phyloP scores from a whole-genome alignment of 1,140 invertebrate genomes.

The Pectinophora gossypiella region DNA sequence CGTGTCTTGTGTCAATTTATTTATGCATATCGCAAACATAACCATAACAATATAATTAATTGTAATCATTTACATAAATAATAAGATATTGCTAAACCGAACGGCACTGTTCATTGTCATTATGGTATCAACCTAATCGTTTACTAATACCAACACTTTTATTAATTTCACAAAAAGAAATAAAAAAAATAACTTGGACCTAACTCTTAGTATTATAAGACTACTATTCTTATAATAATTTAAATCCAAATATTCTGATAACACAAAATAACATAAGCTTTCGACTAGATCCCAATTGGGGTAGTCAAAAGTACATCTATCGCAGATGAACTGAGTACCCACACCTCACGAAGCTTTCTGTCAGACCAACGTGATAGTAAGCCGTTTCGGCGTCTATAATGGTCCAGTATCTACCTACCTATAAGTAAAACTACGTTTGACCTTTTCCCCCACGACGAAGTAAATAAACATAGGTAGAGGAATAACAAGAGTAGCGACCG shows the following conservation, averaged over 20 bases:
- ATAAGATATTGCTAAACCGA: background rate
- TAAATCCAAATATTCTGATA: background rate
- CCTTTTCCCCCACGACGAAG: too few relatives aligned
- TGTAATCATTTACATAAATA: background rate
- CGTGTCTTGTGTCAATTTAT: background rate
- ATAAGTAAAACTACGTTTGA: background rate
- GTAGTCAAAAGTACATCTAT: too few relatives aligned
- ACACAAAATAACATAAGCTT: too few relatives aligned
- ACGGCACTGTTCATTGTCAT: too few relatives aligned
- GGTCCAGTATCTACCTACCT: background rate
- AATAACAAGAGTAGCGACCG: conserved; percentile 15
- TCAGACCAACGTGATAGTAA: too few relatives aligned
- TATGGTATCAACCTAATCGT: too few relatives aligned
- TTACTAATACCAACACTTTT: too few relatives aligned
- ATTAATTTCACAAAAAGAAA: background rate
- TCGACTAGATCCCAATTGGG: too few relatives aligned
- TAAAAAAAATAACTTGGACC: background rate
- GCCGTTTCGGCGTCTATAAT: too few relatives aligned
- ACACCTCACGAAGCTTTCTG: too few relatives aligned
- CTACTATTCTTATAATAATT: background rate
- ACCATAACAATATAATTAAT: background rate
- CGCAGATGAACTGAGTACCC: too few relatives aligned
- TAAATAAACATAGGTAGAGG: background rate
- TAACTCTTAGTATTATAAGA: background rate
- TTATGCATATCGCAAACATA: background rate